Conservation (phyloP, 2,888 invertebrate species). For the Horisme vitalbata region DNA sequence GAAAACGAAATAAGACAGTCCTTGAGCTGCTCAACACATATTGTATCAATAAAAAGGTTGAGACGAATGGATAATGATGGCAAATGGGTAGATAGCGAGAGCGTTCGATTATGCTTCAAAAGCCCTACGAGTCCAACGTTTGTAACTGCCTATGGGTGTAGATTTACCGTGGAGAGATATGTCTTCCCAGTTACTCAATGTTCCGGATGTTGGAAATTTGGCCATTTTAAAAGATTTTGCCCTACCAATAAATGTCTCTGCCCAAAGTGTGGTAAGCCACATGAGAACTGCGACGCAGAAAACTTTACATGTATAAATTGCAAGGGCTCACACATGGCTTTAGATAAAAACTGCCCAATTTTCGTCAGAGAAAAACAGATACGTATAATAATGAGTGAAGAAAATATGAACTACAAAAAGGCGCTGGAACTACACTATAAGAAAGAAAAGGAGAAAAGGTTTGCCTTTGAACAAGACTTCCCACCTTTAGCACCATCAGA, state of each 20-base stretch:
- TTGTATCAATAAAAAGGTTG: no score
- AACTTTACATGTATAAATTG: background rate
- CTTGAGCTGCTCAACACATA: no score
- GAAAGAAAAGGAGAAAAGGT: no score
- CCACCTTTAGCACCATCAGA: no score
- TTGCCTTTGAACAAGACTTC: no score
- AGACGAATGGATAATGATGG: no score
- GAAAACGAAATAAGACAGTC: no score
- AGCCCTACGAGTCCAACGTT: no score
- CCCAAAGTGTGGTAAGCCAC: slow-evolving; percentile 26
- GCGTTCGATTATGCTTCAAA: no score
- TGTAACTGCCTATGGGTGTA: no score
- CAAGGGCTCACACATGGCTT: slow-evolving; percentile 22
- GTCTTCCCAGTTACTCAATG: slow-evolving; percentile 29
- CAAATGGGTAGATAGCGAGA: no score
- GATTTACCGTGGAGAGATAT: no score
- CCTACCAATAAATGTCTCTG: slow-evolving; percentile 11
- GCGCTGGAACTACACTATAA: background rate
- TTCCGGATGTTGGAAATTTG: slow-evolving; percentile 25
- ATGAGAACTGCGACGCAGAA: slow-evolving; percentile 27
- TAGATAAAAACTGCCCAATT: slow-evolving; percentile 26
- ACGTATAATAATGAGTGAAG: slow-evolving; percentile 26
- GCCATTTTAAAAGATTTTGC: slow-evolving; percentile 13
- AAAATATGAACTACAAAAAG: slow-evolving; percentile 9
- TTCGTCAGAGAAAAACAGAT: slow-evolving; percentile 24